A percentile compares a stretch with the other conserved stretches of the same genome.
Conservation (phyloP, 2,797 vertebrate genomes). For the Pyrrhura leucotis region DNA sequence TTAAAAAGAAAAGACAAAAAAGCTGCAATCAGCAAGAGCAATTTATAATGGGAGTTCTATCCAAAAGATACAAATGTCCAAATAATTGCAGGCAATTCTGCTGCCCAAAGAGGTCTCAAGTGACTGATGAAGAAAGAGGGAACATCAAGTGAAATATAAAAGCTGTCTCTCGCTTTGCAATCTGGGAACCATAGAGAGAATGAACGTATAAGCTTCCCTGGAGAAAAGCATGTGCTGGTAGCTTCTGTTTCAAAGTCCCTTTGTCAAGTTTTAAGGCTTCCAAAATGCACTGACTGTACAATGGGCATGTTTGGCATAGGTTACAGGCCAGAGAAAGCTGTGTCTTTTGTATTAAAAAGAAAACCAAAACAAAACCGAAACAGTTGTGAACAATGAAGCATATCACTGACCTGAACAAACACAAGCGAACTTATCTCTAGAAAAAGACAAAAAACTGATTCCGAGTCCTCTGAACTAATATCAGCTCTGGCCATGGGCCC, state of each 20-base stretch:
- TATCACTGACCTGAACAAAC: neutral
- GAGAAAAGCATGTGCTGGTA: neutral
- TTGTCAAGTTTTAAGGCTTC: neutral
- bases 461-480: neutral
- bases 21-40: neutral
- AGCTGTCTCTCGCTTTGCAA: neutral
- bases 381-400: neutral
- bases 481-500: neutral
- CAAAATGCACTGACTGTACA: neutral
- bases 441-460: neutral
- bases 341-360: neutral
- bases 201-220: neutral
- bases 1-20: neutral
- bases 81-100: neutral
- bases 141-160: neutral
- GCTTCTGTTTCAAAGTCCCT: neutral
- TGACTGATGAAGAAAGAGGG: neutral
- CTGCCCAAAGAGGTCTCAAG: neutral
- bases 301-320: accelerated
- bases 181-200: neutral
- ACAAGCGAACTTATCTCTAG: neutral
- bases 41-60: neutral
- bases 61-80: neutral
- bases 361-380: neutral
- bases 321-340: neutral